Base-by-base conservation (phyloP, 2,797 vertebrate genomes). In the Danio choprae region DNA sequence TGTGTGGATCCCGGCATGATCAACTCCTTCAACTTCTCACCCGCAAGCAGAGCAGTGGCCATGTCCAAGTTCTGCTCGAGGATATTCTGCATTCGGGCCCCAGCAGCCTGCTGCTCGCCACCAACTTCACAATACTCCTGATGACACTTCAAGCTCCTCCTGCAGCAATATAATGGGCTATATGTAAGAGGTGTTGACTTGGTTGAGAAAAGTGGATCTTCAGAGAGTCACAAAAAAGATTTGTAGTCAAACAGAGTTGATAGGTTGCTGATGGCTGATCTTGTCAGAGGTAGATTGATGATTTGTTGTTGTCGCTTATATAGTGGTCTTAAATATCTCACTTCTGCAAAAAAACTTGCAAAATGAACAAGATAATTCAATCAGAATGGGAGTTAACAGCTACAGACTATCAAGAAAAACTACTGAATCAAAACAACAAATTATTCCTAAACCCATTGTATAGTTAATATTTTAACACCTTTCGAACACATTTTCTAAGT, bases 41-140 rank as follows among this genome's bases (percentile, higher is more conserved):
- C 98, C 46, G 97, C 98, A 85, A 99, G 95, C 88, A 99, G 93
- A 90, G 98, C 98, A 72, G 97, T 98, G 91, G 98, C 98, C 98
- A 99, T 99, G 96, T 99, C 98, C 91, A 97, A 93, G 86, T 98
- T 97, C 91, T 97, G 97, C 89, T 99, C 97, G 86, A 99, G 93
- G 91, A 99, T 95, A 92, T 97, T 96, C 96, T 99, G 97, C 97
- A 99, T 99, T 90, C 94, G 91, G 92, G 92, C 91, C 84, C 29
- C 58, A 71, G 77, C 80, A 85, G 79, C 80, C 69, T 48, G 72
- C 68, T 48, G 72, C 68, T 58, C 64, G 36, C 75, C 60, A 80
- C 75, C 63, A 46, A 86, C 77, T 76, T 87, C 87, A 74, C 85
- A 79, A 87, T 78, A 41, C 68, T 55, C 72, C 81, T 67, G 77